Conservation (phyloP, 2,797 vertebrate species). For the Clarias fuscus region DNA sequence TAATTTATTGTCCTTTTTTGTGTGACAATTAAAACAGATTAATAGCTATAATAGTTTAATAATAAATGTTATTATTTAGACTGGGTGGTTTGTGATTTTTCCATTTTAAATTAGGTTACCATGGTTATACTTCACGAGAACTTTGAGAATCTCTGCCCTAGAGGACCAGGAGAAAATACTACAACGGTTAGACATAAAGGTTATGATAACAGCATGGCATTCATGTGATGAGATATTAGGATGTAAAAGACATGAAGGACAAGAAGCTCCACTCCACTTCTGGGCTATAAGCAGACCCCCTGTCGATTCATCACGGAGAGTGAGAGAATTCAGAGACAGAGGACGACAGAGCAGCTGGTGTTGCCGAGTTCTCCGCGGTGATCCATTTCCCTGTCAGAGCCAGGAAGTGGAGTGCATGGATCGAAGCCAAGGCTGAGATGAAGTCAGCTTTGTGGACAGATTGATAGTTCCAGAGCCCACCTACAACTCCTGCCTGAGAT, state of each 20-base stretch:
- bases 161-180: background rate
- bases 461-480: slow-evolving; percentile 21
- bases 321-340: slow-evolving; percentile 9
- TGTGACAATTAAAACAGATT: background rate
- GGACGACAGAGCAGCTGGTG: slow-evolving; percentile 11
- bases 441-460: slow-evolving; percentile 25
- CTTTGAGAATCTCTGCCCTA: background rate
- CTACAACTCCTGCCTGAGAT: slow-evolving; percentile 10
- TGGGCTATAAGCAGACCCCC: slow-evolving; percentile 16
- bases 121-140: background rate
- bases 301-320: slow-evolving; percentile 5
- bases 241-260: background rate
- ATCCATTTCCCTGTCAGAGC: slow-evolving; percentile 29
- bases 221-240: slow-evolving; percentile 20
- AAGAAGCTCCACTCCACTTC: slow-evolving; percentile 9
- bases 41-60: background rate
- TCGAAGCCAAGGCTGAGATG: slow-evolving; percentile 12
- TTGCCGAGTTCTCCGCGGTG: background rate
- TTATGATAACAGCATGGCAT: background rate
- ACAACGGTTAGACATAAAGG: background rate
- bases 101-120: no score
- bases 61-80: background rate
- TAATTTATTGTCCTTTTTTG: background rate
- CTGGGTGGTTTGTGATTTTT: background rate
- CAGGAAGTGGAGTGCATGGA: slow-evolving; percentile 30